Evolutionary conservation across 2,113 vertebrate species (phyloP).

Genomic region (Brienomyrus brachyistius): DNA sequence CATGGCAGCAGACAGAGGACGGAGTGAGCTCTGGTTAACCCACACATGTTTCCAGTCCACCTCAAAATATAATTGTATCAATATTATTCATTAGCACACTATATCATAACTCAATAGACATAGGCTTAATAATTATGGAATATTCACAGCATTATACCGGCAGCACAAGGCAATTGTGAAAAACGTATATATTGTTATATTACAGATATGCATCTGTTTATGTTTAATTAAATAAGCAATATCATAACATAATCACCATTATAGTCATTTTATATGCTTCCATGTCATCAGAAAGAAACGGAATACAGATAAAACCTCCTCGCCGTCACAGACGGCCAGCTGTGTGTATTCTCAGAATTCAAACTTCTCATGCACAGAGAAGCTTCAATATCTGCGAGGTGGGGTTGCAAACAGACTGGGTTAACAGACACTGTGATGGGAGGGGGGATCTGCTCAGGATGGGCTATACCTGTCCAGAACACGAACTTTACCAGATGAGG

Average conservation of each 20-base stretch:
- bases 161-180: constrained; percentile 34
- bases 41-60: constrained; percentile 45
- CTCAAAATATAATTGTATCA: constrained; percentile 43
- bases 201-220: constrained; percentile 29
- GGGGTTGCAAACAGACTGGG: constrained; percentile 48
- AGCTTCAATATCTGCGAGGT: constrained; percentile 43
- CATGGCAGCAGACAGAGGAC: constrained; percentile 18
- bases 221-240: constrained; percentile 44
- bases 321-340: constrained; percentile 29
- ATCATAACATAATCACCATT: constrained; percentile 28
- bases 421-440: neutral
- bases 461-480: neutral
- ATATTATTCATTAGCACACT: constrained; percentile 45
- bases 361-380: constrained; percentile 57
- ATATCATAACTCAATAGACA: constrained; percentile 44
- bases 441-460: neutral
- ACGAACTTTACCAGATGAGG: neutral
- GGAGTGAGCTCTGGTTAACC: constrained; percentile 25
- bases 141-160: constrained; percentile 37
- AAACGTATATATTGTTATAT: constrained; percentile 14
- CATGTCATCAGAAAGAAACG: constrained; percentile 40
- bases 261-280: constrained; percentile 39
- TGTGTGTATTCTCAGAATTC: constrained; percentile 36
- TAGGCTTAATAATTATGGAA: constrained; percentile 41
- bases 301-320: constrained; percentile 41